Evolutionary conservation across 2,888 invertebrate species (phyloP).

Genomic region (Cantharis lateralis): DNA sequence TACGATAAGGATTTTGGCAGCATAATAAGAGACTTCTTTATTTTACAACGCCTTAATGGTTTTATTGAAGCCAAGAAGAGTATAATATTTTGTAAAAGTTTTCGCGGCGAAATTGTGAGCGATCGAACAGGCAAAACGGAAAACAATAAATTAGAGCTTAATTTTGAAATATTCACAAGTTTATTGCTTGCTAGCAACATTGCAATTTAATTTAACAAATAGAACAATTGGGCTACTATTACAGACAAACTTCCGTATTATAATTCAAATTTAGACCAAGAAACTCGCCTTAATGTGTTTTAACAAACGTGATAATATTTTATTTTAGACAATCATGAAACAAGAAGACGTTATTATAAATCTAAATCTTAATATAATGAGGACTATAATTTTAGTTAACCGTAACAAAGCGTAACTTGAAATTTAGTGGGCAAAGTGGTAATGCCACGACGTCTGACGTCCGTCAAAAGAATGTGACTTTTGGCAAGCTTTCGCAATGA

Average conservation of each 20-base stretch:
- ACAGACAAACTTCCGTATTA: background rate
- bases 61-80: background rate
- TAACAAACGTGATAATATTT: background rate
- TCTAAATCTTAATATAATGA: slow-evolving; percentile 11
- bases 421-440: slow-evolving; percentile 12
- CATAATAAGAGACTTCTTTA: background rate
- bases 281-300: background rate
- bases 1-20: background rate
- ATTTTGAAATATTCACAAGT: no score
- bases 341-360: slow-evolving; percentile 5
- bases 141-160: background rate
- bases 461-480: slow-evolving; percentile 17
- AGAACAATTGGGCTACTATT: background rate
- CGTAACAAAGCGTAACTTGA: slow-evolving; percentile 9
- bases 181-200: background rate
- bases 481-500: slow-evolving; percentile 9
- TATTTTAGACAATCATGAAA: background rate
- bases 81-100: background rate
- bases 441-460: slow-evolving; percentile 3
- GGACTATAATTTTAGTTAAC: slow-evolving; percentile 16
- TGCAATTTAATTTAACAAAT: background rate
- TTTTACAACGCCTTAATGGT: background rate
- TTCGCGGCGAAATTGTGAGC: background rate
- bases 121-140: background rate
- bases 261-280: background rate